Evolutionary conservation across 2,113 vertebrate genomes (phyloP).

Genomic region (Donacobius atricapilla): DNA sequence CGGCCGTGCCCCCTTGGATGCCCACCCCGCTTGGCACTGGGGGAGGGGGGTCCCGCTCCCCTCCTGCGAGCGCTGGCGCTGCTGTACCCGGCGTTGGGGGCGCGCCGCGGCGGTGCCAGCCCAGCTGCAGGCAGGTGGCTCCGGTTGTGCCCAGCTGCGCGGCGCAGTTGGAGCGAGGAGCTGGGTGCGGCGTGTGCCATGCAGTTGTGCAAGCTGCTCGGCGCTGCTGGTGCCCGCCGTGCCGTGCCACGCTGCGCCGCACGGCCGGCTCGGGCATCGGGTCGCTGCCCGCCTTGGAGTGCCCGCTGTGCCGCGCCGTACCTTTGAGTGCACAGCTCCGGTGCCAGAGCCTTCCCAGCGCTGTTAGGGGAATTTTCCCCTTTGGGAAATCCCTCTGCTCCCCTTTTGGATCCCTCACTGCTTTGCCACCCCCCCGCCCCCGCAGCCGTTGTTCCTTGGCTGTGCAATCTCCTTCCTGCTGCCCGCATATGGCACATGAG

Average conservation of each 20-base stretch:
- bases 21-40: not conserved
- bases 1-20: fast-evolving
- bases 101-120: not conserved
- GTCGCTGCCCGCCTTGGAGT: not conserved
- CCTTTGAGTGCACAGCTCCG: fast-evolving
- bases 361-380: not conserved
- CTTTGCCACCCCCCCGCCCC: not conserved
- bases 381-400: not conserved
- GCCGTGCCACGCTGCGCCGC: fast-evolving
- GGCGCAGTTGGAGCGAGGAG: fast-evolving
- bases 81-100: fast-evolving
- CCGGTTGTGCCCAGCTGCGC: not conserved
- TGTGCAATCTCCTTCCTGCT: not conserved
- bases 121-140: not conserved
- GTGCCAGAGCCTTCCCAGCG: not conserved
- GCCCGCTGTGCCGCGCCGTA: not conserved
- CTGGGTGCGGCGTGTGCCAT: fast-evolving
- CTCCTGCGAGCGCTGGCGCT: fast-evolving
- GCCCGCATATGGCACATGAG: not conserved
- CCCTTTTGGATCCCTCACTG: not conserved
- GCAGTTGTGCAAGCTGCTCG: not conserved
- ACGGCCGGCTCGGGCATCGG: not conserved
- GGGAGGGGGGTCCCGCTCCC: not conserved
- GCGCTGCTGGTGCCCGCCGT: not conserved
- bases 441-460: not conserved